Percentiles rank a stretch among this genome's conserved stretches.
These are phyloP conservation scores for Drosophila ercepeae DNA, from an alignment of 1,140 invertebrate genomes.

Conservation along the genomic window DNA sequence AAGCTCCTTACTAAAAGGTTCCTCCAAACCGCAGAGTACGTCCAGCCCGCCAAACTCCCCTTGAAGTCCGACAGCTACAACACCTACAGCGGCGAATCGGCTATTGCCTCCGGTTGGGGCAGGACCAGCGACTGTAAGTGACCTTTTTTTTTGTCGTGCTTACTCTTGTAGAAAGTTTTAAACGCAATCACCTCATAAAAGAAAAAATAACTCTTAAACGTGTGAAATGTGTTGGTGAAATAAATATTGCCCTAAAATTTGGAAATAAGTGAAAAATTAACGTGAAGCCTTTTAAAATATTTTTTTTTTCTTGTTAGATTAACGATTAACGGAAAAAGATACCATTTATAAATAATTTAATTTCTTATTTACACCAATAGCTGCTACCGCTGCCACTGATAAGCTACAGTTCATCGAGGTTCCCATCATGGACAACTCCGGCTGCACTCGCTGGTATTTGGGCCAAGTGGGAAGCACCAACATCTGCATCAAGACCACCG, in stretches of 20 bases:
- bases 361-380: slow-evolving; percentile 6
- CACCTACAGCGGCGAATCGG: slow-evolving; percentile 44
- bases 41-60: slow-evolving; percentile 63
- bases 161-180: slow-evolving; percentile 11
- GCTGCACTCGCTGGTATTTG: slow-evolving; percentile 48
- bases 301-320: not conserved
- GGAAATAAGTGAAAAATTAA: not conserved
- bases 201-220: not conserved
- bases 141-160: not conserved
- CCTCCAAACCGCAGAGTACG: slow-evolving; percentile 8
- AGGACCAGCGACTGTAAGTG: slow-evolving; percentile 62
- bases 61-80: slow-evolving; percentile 37
- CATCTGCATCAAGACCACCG: slow-evolving; percentile 74
- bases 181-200: not conserved
- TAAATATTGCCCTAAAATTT: not conserved
- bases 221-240: not conserved
- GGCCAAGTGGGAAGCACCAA: slow-evolving; percentile 36
- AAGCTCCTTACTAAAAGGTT: not conserved
- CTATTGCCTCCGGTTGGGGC: slow-evolving; percentile 72
- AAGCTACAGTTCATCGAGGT: slow-evolving; percentile 44
- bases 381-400: slow-evolving; percentile 38
- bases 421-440: slow-evolving; percentile 61
- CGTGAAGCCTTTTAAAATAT: not conserved
- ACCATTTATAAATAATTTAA: not conserved
- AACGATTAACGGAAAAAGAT: not conserved